phyloP scores from a whole-genome alignment of 2,888 invertebrate genomes.

The Mellilla xanthometata region DNA sequence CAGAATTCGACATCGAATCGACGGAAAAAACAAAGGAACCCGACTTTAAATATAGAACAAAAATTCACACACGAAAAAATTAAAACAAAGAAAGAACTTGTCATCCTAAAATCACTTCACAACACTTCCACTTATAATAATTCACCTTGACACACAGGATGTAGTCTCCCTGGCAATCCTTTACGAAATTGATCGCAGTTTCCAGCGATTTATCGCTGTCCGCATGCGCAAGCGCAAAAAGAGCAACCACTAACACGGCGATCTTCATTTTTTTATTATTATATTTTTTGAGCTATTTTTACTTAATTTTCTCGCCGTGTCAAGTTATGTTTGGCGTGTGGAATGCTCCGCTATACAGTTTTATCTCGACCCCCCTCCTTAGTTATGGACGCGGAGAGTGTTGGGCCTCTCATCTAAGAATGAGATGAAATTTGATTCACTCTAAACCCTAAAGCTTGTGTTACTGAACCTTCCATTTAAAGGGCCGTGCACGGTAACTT shows the following conservation, averaged over 20 bases:
- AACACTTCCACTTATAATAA: conserved; percentile 76
- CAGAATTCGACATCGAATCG: no score
- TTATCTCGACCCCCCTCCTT: conserved; percentile 72
- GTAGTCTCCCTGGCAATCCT: conserved; percentile 87
- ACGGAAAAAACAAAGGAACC: no score
- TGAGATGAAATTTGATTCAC: conserved; percentile 58
- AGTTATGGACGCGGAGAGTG: conserved; percentile 17
- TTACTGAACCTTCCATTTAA: neutral
- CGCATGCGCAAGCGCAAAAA: conserved; percentile 58
- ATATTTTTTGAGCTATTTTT: conserved; percentile 35
- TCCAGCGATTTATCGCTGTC: conserved; percentile 82
- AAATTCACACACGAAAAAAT: no score
- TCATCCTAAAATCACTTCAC: conserved; percentile 25
- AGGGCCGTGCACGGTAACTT: neutral
- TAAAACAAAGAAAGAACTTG: no score
- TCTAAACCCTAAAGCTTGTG: conserved; percentile 37
- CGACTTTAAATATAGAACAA: no score
- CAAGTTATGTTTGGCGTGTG: conserved; percentile 69
- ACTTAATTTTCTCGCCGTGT: conserved; percentile 48
- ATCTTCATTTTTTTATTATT: conserved; percentile 59
- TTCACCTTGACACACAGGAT: conserved; percentile 88
- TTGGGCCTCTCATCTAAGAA: conserved; percentile 57
- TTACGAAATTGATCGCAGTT: conserved; percentile 85
- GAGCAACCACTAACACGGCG: conserved; percentile 15
- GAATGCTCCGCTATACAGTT: conserved; percentile 64